Percentiles rank a stretch among this genome's conserved stretches.
phyloP scores from a whole-genome alignment of 1,140 invertebrate species.

The Rhagoletis pomonella region DNA sequence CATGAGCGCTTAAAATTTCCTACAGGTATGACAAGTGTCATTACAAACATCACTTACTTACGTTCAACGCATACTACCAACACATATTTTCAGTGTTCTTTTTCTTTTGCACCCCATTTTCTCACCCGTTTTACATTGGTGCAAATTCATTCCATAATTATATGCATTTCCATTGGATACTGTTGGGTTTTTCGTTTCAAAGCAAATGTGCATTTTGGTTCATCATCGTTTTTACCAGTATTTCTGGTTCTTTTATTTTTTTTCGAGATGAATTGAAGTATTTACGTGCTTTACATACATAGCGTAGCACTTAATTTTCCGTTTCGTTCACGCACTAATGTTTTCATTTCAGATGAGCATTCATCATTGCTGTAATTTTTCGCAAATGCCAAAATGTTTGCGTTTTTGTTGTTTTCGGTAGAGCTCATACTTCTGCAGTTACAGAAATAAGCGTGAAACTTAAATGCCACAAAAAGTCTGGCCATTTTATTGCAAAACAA shows the following conservation, averaged over 20 bases:
- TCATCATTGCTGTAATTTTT: constrained; percentile 21
- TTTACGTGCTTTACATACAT: constrained; percentile 21
- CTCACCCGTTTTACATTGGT: neutral
- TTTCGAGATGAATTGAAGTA: constrained; percentile 35
- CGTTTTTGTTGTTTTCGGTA: neutral
- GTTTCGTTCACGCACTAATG: constrained; percentile 29
- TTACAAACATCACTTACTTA: no score
- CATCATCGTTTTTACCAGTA: neutral
- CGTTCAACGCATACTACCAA: neutral
- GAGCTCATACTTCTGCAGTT: constrained; percentile 13
- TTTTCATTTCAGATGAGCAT: constrained; percentile 18
- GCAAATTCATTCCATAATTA: neutral
- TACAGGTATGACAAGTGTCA: no score
- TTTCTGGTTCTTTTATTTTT: neutral
- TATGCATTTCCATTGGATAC: constrained; percentile 25
- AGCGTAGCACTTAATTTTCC: constrained; percentile 30
- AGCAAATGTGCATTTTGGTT: neutral
- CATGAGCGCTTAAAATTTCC: no score
- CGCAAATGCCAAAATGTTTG: neutral
- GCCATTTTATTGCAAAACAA: neutral
- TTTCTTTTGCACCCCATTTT: no score
- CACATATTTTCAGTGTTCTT: neutral
- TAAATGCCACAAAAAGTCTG: constrained; percentile 1
- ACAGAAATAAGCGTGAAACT: neutral
- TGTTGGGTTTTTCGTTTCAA: constrained; percentile 29